Base-by-base conservation (phyloP, 1,140 invertebrate species). In the Tetramorium alpestre region DNA sequence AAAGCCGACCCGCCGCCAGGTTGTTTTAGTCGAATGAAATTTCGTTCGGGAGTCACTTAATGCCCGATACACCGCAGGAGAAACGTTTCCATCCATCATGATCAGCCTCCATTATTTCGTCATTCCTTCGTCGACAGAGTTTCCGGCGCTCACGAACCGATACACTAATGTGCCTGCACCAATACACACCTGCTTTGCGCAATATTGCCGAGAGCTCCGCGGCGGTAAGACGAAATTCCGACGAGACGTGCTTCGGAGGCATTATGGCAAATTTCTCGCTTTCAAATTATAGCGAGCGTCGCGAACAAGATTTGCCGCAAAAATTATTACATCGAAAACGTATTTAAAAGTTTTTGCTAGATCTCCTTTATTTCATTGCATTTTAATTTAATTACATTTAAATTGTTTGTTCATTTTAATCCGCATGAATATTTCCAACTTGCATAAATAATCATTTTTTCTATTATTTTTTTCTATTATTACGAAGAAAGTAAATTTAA, bases 1-100 rank as follows among this genome's bases (percentile, higher is more conserved):
- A 78, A 70, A 81, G 65, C 51, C 67, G 18, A 82, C 18, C 7
- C 18, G 54, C 41, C 18, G 18, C 11, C 44, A 13, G 28, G 54
- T 84, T 75, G 69, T 84, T 84, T 84, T 84, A 84, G 80, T 54
- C 51, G 38, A 51, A 81, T 81, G 69, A 49, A 73, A 84, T 84
- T 84, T 44, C n/a, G 41, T 73, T 75, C 54, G 69, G 56, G 38
- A 84, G 80, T 84, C 54, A 84, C 67, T 84, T 84, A 84, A 84
- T 84, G 80, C 69, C 41, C 69, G 69, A 84, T 84, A 84, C 69
- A 54, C 67, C 41, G 25, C 44, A 54, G 56, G 80, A 73, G 80
- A 84, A 84, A 75, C 72, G 80, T 84, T 84, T 84, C 56, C 80
- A 84, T 84, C 69, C 69, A 84, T 84, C 80, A 84, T 84, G 80